These are phyloP conservation scores for Chesias legatella DNA, from an alignment of 2,888 invertebrate species.

Conservation along the genomic window DNA sequence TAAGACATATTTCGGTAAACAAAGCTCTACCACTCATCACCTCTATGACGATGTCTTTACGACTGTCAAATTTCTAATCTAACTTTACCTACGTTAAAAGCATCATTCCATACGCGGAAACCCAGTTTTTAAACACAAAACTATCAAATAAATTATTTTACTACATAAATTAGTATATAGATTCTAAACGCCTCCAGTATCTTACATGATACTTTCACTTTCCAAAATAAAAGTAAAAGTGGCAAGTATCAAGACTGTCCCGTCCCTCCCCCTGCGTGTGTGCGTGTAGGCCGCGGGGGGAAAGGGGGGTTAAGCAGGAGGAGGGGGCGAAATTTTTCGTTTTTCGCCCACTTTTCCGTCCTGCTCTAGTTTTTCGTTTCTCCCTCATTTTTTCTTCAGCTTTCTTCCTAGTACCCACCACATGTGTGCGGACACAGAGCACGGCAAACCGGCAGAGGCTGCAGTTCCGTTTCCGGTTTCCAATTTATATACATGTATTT, in stretches of 20 bases:
- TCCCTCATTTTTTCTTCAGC: conserved; percentile 80
- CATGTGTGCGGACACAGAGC: conserved; percentile 72
- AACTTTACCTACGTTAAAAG: no score
- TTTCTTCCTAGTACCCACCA: conserved; percentile 80
- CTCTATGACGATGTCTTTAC: no score
- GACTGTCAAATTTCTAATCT: no score
- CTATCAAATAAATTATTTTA: no score
- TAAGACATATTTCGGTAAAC: no score
- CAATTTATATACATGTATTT: conserved; percentile 3
- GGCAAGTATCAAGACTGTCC: conserved; percentile 49
- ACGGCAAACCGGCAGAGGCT: conserved; percentile 37
- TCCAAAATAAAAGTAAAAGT: conserved; percentile 45
- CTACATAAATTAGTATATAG: no score
- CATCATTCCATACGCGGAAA: no score
- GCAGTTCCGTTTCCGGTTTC: conserved; percentile 58
- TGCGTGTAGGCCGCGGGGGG: conserved; percentile 64
- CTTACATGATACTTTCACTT: conserved; percentile 7
- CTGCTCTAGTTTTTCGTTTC: conserved; percentile 78
- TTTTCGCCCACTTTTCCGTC: conserved; percentile 81
- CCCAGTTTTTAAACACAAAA: no score
- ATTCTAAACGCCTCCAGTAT: no score
- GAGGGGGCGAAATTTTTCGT: conserved; percentile 76
- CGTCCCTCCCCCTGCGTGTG: conserved; percentile 52
- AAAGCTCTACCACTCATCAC: no score
- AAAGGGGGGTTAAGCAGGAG: conserved; percentile 43